Conservation (phyloP, 1,140 invertebrate species). For the Arctopsyche grandis region DNA sequence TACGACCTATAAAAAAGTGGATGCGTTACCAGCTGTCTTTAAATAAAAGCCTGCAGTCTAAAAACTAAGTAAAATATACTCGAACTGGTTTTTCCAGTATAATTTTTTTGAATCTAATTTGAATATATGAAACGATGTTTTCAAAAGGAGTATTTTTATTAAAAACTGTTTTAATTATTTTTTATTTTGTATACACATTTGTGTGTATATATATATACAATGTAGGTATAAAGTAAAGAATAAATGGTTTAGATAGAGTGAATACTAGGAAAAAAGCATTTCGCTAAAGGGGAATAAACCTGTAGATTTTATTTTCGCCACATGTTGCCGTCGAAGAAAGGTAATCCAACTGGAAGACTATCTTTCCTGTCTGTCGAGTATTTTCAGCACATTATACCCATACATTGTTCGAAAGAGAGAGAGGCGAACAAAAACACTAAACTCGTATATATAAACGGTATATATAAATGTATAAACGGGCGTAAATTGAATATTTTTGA, state of each 20-base stretch:
- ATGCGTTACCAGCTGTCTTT: slow-evolving; percentile 46
- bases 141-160: too few relatives aligned
- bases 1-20: slow-evolving; percentile 46
- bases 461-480: background rate
- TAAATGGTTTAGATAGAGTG: background rate
- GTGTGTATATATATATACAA: background rate
- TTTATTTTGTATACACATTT: too few relatives aligned
- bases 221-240: background rate
- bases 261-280: background rate
- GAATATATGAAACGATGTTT: too few relatives aligned
- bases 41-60: background rate
- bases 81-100: too few relatives aligned
- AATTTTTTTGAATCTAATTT: too few relatives aligned
- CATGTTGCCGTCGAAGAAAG: slow-evolving; percentile 34
- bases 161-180: too few relatives aligned
- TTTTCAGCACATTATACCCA: slow-evolving; percentile 33
- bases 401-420: background rate
- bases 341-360: slow-evolving; percentile 41
- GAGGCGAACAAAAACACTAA: slow-evolving; percentile 4
- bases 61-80: background rate
- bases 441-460: background rate
- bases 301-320: slow-evolving; percentile 43
- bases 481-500: background rate
- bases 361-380: slow-evolving; percentile 32
- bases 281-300: slow-evolving; percentile 41